Evolutionary conservation across 1,140 invertebrate genomes (phyloP).

Genomic region (Caenorhabditis remanei): DNA sequence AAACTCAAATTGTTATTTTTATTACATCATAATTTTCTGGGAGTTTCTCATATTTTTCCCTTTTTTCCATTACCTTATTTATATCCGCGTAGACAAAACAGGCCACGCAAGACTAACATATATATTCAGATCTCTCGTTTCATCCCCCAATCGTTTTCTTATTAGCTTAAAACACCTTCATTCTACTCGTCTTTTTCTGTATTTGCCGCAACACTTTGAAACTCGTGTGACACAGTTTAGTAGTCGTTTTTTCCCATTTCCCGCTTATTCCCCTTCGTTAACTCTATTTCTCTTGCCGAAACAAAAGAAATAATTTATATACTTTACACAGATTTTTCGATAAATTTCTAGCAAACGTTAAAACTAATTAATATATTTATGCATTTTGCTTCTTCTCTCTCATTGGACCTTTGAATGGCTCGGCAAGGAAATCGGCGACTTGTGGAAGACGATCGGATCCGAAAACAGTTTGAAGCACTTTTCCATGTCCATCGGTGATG

Average conservation of each 20-base stretch:
- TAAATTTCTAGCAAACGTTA: conserved; percentile 27
- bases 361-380: background rate
- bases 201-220: conserved; percentile 28
- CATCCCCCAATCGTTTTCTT: conserved; percentile 9
- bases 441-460: conserved; percentile 43
- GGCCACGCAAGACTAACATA: conserved; percentile 42
- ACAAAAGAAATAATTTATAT: conserved; percentile 33
- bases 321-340: background rate
- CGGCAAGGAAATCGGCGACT: conserved; percentile 37
- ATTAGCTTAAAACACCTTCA: background rate
- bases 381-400: conserved; percentile 38
- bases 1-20: conserved; percentile 9
- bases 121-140: conserved; percentile 43
- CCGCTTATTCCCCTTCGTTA: background rate
- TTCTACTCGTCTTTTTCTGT: conserved; percentile 16
- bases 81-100: conserved; percentile 24
- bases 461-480: conserved; percentile 44
- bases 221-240: conserved; percentile 47
- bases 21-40: background rate
- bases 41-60: background rate
- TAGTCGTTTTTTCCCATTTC: conserved; percentile 8
- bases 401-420: conserved; percentile 45
- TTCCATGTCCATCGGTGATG: conserved; percentile 34
- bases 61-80: background rate
- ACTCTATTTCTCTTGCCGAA: conserved; percentile 39